These are phyloP conservation scores for Calidris pygmaea DNA, from an alignment of 2,113 vertebrate species.

Conservation along the genomic window DNA sequence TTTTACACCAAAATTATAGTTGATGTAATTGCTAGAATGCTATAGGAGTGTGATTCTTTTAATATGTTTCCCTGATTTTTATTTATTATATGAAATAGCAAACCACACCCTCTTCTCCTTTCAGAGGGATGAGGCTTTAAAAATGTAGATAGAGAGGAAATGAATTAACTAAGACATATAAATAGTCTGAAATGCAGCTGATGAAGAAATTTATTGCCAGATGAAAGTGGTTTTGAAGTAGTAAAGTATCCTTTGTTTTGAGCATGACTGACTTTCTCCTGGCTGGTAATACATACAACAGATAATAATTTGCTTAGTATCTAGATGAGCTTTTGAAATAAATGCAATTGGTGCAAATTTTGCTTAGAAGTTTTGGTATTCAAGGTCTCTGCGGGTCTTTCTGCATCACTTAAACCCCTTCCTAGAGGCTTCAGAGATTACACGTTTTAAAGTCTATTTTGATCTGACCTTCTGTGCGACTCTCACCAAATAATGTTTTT, in stretches of 20 bases:
- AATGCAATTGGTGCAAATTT: background rate
- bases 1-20: background rate
- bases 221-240: background rate
- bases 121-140: background rate
- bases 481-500: background rate
- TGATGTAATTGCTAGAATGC: background rate
- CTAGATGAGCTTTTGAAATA: background rate
- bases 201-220: background rate
- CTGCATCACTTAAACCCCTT: background rate
- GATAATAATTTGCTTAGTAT: background rate
- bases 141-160: background rate
- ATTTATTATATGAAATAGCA: background rate
- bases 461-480: background rate
- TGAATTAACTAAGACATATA: background rate
- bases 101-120: slow-evolving; percentile 56
- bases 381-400: background rate
- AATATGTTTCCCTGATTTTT: background rate
- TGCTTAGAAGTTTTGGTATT: background rate
- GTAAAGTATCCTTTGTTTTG: background rate
- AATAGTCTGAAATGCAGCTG: background rate
- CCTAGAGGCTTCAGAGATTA: background rate
- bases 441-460: background rate
- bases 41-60: background rate
- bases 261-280: background rate
- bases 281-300: background rate